These are phyloP conservation scores for Reinhardtius hippoglossoides DNA, from an alignment of 2,113 vertebrate species.

Conservation along the genomic window DNA sequence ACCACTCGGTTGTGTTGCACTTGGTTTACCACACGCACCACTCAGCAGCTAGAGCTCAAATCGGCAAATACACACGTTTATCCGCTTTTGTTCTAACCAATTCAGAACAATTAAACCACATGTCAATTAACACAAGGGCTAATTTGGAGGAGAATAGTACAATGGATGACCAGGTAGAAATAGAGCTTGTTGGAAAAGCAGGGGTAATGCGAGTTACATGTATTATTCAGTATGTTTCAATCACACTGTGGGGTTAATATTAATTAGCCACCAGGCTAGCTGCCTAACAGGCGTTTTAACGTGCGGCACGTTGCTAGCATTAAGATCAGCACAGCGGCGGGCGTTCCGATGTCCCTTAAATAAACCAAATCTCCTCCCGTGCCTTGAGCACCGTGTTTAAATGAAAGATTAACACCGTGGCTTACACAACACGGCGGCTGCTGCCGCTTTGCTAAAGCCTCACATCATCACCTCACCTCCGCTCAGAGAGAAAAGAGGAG, in stretches of 20 bases:
- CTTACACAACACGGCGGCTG: conserved; percentile 1
- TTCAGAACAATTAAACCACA: conserved; percentile 9
- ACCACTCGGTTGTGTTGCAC: not conserved
- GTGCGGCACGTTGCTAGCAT: conserved; percentile 41
- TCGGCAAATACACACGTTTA: not conserved
- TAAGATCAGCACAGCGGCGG: conserved; percentile 20
- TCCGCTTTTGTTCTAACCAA: not conserved
- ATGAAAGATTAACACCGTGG: not conserved
- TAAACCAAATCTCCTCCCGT: not conserved
- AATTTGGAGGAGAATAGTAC: not conserved
- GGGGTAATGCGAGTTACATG: not conserved
- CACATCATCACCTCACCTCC: conserved; percentile 70
- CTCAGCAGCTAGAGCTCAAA: not conserved
- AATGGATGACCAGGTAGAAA: fast-evolving
- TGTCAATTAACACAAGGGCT: not conserved
- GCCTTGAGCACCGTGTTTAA: not conserved
- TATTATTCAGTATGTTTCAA: conserved; percentile 6
- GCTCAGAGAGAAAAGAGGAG: conserved; percentile 41
- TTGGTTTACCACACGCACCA: not conserved
- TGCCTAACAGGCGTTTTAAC: conserved; percentile 6
- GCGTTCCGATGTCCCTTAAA: conserved; percentile 8
- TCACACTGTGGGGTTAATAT: not conserved
- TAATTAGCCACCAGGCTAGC: conserved; percentile 66
- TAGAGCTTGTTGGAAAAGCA: not conserved
- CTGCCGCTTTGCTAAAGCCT: conserved; percentile 6